Base-by-base conservation (phyloP, 2,797 vertebrate species). In the Fundulus diaphanus region DNA sequence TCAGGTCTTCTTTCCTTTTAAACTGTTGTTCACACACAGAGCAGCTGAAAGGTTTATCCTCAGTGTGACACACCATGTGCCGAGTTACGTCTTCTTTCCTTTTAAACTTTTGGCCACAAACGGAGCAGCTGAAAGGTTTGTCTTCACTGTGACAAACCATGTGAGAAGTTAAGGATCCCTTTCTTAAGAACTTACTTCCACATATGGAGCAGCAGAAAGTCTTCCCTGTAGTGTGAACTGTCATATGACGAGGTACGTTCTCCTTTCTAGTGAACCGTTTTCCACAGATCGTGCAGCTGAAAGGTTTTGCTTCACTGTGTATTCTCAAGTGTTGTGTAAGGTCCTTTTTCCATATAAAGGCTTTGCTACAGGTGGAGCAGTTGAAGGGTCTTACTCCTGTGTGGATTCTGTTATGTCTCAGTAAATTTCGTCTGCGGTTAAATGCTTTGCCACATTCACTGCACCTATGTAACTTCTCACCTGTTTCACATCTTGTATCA, bases 401-500 rank as follows among this genome's bases (percentile, higher is more conserved):
- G 69, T 70, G 69, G 51, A 54, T 54, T 20, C 69, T 40, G 13
- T 40, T 54, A 51, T 70, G 69, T 29, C 18, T 54, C 20, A 70
- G 27, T 7, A 54, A 51, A 27, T 54, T 27, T 11, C 35, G 27
- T 29, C 44, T 70, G 33, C 35, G 51, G 9, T 54, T 56, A 37
- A 70, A 70, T 27, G 51, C 56, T 56, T 56, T 54, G 9, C 69
- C 69, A 56, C 69, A 70, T 56, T 56, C 69, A 20, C 24, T 27
- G 35, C 69, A 70, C 35, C 24, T 29, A 16, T 27, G 24, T 27
- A 54, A 27, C 52, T 27, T 56, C 27, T 70, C 51, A 27, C 40
- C 35, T 4, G 33, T 24, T 7, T 56, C 24, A n/a, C 46, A 16
- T 18, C 44, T 27, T 9, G 15, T 18, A 6, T 49, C 61, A 7